Evolutionary conservation across 2,113 vertebrate species (phyloP), one percentile per base, ranked within the genome.

Genomic region (Tetrax tetrax): DNA sequence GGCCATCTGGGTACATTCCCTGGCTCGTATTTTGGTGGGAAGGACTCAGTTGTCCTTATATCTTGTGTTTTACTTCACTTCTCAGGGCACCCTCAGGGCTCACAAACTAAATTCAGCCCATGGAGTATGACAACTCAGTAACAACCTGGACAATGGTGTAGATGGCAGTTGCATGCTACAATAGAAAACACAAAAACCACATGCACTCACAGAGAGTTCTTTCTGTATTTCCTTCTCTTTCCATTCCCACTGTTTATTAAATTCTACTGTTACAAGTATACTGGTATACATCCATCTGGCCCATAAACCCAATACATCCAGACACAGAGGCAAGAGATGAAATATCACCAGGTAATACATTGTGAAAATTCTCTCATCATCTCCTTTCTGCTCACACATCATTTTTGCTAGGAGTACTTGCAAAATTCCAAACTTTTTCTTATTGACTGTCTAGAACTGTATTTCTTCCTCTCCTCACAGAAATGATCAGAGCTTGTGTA

Each of bases 1-100:
- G 47, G 17, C 35, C 24, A 35, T 37, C 8, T 35, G 27, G 7
- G 35, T 31, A 43, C 25, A 18, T 10, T n/a, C 0, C 7, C 19
- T 22, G 6, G 22, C 9, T 77, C 28, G 3, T 48, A 31, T 25
- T 63, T 37, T 54, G 16, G 10, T 61, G 25, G 5, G 19, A 43
- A 48, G 53, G 5, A 1, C 1, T 1, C 4, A n/a, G 23, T 9
- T 51, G 14, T 57, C 14, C 33, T 85, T 14, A 18, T 7, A 17
- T 64, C 7, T 14, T 70, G 8, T 51, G 12, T 50, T 80, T 76
- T 38, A 21, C 18, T 65, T 76, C 17, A 33, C 15, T 50, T 54
- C 22, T 47, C 33, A 27, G 80, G n/a, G 54, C 4, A 24, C 11
- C 23, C 38, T 29, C 15, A 29, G 23, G 78, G 25, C 28, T 75